These are phyloP conservation scores for Trachelus troglodyta DNA, from an alignment of 2,888 invertebrate genomes.

Conservation along the genomic window DNA sequence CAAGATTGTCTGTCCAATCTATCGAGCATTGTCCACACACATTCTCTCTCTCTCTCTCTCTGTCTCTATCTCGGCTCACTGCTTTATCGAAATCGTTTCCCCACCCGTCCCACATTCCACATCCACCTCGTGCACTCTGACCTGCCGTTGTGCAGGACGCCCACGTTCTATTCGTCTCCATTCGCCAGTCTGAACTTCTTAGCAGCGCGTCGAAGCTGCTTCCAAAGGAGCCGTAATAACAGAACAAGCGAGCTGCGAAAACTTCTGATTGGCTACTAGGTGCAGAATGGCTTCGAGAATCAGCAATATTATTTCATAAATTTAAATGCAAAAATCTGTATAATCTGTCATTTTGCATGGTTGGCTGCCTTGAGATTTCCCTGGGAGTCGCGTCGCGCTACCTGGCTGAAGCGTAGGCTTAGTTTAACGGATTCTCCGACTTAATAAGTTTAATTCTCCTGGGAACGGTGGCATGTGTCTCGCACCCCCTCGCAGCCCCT, in stretches of 20 bases:
- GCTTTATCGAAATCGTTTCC: no score
- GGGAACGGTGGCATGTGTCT: constrained; percentile 19
- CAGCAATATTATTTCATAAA: constrained; percentile 61
- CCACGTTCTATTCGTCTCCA: no score
- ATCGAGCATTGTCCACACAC: constrained; percentile 12
- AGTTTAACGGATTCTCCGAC: constrained; percentile 24
- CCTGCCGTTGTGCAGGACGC: no score
- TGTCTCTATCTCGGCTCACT: neutral
- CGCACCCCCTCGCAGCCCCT: neutral
- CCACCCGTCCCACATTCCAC: no score
- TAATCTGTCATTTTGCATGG: constrained; percentile 51
- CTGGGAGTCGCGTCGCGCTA: constrained; percentile 18
- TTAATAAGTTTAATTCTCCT: constrained; percentile 44
- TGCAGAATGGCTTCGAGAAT: constrained; percentile 23
- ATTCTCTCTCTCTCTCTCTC: neutral
- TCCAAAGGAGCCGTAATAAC: no score
- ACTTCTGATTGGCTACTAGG: constrained; percentile 46
- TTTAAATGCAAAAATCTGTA: constrained; percentile 55
- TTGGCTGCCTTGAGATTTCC: constrained; percentile 40
- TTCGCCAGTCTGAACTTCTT: no score
- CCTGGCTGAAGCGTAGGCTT: neutral
- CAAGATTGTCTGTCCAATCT: constrained; percentile 1
- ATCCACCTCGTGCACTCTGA: no score
- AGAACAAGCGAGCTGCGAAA: no score
- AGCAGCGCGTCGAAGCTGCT: no score